A percentile compares a stretch with the other conserved stretches of the same genome.
Evolutionary conservation across 1,140 invertebrate species (phyloP).

Genomic region (Sitophilus oryzae): DNA sequence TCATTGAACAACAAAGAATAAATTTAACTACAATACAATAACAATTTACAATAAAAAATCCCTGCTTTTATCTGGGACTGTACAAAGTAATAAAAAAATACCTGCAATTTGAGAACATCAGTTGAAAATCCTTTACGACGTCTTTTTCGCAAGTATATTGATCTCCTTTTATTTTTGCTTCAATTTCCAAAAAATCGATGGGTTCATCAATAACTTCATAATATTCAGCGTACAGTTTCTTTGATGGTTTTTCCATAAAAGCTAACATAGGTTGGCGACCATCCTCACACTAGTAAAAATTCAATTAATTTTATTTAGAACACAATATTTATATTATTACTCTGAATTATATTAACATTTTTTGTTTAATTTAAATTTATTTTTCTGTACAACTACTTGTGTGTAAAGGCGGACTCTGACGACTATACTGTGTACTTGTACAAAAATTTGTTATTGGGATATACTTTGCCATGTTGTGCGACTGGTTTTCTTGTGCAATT

Average conservation of each 20-base stretch:
- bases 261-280: constrained; percentile 81
- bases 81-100: constrained; percentile 4
- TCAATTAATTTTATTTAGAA: no score
- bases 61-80: no score
- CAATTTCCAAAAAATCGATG: constrained; percentile 92
- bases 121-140: constrained; percentile 57
- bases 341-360: no score
- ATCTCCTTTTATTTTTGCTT: constrained; percentile 78
- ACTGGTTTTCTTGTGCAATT: no score
- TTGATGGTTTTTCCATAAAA: constrained; percentile 95
- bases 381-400: no score
- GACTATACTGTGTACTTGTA: no score
- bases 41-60: no score
- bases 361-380: no score
- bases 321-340: no score
- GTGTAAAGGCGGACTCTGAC: no score
- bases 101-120: constrained; percentile 95
- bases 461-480: no score
- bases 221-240: constrained; percentile 93
- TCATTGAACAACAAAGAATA: not conserved
- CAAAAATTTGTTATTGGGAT: no score
- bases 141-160: constrained; percentile 57
- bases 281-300: constrained; percentile 59
- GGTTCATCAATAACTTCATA: constrained; percentile 91
- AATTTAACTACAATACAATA: not conserved